Conservation (phyloP, 1,140 invertebrate genomes). For the Carposina sasakii region DNA sequence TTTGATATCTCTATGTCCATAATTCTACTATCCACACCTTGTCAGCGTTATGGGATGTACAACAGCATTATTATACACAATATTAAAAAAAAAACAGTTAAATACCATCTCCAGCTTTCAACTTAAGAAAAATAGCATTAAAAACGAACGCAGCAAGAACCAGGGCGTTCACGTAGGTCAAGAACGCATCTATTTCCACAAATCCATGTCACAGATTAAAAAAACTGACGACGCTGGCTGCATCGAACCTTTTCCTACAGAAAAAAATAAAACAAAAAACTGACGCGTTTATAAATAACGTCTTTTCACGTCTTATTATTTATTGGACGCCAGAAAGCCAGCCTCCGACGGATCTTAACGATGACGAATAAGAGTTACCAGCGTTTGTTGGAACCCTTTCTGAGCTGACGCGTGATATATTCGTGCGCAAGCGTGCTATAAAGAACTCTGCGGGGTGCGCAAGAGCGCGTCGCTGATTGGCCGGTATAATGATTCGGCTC, state of each 20-base stretch:
- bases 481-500: constrained; percentile 42
- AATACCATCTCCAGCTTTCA: constrained; percentile 1
- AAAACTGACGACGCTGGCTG: too few species aligned
- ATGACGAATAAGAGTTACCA: constrained; percentile 67
- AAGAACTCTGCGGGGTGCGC: constrained; percentile 62
- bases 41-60: too few species aligned
- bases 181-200: constrained; percentile 49
- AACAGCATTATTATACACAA: too few species aligned
- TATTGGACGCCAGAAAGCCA: constrained; percentile 33
- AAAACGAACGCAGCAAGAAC: constrained; percentile 20
- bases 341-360: constrained; percentile 49
- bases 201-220: constrained; percentile 58
- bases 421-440: constrained; percentile 49
- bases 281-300: constrained; percentile 43
- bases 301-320: constrained; percentile 44
- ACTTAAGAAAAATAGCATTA: constrained; percentile 22
- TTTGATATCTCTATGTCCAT: too few species aligned
- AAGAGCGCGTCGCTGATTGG: constrained; percentile 52
- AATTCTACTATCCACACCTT: too few species aligned
- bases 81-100: constrained; percentile 1
- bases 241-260: too few species aligned
- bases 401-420: constrained; percentile 64
- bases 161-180: constrained; percentile 29
- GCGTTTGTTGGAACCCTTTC: constrained; percentile 55
- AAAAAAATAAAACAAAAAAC: constrained; percentile 38